Evolutionary conservation across 2,797 vertebrate species (phyloP).

Genomic region (Alfaro cultratus): DNA sequence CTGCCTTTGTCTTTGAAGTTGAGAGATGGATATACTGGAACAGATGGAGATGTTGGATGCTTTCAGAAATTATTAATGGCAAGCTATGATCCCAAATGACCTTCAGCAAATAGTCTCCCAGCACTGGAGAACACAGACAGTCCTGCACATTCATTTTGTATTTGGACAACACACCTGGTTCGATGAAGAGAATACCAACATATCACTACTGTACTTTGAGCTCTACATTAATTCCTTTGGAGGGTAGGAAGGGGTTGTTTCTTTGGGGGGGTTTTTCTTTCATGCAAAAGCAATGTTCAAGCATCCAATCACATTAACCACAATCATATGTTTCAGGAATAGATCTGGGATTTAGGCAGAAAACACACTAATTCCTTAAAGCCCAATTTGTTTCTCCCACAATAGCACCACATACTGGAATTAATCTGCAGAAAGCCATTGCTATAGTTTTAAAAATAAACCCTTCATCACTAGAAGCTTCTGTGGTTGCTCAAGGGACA

Average conservation of each 20-base stretch:
- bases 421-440: slow-evolving; percentile 79
- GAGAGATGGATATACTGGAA: slow-evolving; percentile 71
- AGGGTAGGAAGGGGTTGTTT: neutral
- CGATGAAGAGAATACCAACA: slow-evolving; percentile 69
- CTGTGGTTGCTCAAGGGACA: slow-evolving; percentile 65
- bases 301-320: slow-evolving; percentile 70
- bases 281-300: slow-evolving; percentile 26
- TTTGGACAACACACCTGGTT: slow-evolving; percentile 79
- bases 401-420: slow-evolving; percentile 74
- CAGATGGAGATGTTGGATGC: slow-evolving; percentile 82
- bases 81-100: slow-evolving; percentile 82
- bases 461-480: slow-evolving; percentile 68
- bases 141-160: slow-evolving; percentile 75
- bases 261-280: slow-evolving; percentile 27
- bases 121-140: slow-evolving; percentile 67
- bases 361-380: slow-evolving; percentile 78
- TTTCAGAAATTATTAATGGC: slow-evolving; percentile 85
- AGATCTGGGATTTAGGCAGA: slow-evolving; percentile 73
- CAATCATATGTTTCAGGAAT: slow-evolving; percentile 70
- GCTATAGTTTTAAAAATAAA: slow-evolving; percentile 81
- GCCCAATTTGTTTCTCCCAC: slow-evolving; percentile 80
- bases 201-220: slow-evolving; percentile 62
- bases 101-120: slow-evolving; percentile 81
- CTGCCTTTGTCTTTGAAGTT: slow-evolving; percentile 78
- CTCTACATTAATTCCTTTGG: slow-evolving; percentile 54